Base-by-base conservation (phyloP, 1,140 invertebrate species). In the Drosophila parvula region DNA sequence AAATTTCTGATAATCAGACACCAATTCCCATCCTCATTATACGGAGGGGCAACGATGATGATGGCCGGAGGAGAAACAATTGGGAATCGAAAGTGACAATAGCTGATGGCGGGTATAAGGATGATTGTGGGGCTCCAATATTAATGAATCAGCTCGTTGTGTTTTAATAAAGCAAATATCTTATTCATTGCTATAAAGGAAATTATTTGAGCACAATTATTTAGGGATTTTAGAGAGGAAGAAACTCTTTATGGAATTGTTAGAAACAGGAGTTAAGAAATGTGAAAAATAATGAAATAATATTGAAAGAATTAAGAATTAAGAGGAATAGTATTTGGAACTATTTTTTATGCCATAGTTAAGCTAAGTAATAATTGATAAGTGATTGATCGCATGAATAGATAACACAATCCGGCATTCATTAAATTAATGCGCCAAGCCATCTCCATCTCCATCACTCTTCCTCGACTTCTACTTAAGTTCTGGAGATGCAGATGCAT, bases 1-100 rank as follows among this genome's bases (percentile, higher is more conserved):
- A 86, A 86, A 86, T 88, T 79, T 68, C 79, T 82, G 82, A 86
- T 88, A 86, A 88, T 86, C 83, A 82, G 60, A 61, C 36, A 30
- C n/a, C 48, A 27, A 27, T 60, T 68, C 51, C 64, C 77, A 64
- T 60, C 56, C 74, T 79, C 74, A 76, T 76, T 76, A 76, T 48
- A 43, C 61, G 38, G 68, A 77, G 79, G 34, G 11, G 28, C 22
- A 22, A 22, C 22, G 22, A 22, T 22, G 22, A 22, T 22, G 22
- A 22, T 22, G 22, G 22, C 22, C 22, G n/a, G 32, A 43, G n/a
- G 22, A 22, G 28, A 45, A 10, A 10, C 32, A 53, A 38, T 55
- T 22, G 11, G 34, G 60, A 40, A 65, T 68, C 28, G 43, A 45
- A 53, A 55, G 28, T 45, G 38, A 36, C 38, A 68, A 36, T 32